These are phyloP conservation scores for Chelon auratus DNA, from an alignment of 2,797 vertebrate genomes.

Conservation along the genomic window DNA sequence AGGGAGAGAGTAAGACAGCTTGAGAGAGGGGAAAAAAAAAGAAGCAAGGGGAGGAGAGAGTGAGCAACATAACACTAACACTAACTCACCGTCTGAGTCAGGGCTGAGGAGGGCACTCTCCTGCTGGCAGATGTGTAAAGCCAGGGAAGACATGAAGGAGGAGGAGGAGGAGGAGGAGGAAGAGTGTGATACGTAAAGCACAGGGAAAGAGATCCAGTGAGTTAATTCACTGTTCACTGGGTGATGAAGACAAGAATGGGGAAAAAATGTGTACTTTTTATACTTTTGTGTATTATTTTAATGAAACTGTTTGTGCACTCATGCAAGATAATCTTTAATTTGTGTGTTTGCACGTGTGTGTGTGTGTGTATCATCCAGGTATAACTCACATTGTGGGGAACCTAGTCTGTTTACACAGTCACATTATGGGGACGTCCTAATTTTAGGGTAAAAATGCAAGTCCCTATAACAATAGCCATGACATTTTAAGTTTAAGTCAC, in stretches of 20 bases:
- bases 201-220: neutral
- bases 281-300: too few species aligned
- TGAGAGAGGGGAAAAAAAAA: conserved; percentile 57
- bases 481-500: too few species aligned
- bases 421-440: too few species aligned
- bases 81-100: conserved; percentile 68
- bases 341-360: neutral
- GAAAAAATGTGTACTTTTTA: neutral
- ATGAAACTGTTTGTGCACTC: neutral
- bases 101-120: conserved; percentile 69
- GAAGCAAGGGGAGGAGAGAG: conserved; percentile 66
- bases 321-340: neutral
- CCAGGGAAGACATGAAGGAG: conserved; percentile 29
- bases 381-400: too few species aligned
- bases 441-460: too few species aligned
- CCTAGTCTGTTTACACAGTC: too few species aligned
- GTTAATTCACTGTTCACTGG: conserved; percentile 1
- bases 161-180: neutral
- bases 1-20: conserved; percentile 66
- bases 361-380: too few species aligned
- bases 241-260: conserved; percentile 3
- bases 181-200: neutral
- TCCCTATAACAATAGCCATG: too few species aligned
- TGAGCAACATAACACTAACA: conserved; percentile 55
- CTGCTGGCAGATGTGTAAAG: conserved; percentile 56